A percentile compares a stretch with the other conserved stretches of the same genome.
Evolutionary conservation across 2,113 vertebrate species (phyloP).

Genomic region (Brachypodius melanocephalos): DNA sequence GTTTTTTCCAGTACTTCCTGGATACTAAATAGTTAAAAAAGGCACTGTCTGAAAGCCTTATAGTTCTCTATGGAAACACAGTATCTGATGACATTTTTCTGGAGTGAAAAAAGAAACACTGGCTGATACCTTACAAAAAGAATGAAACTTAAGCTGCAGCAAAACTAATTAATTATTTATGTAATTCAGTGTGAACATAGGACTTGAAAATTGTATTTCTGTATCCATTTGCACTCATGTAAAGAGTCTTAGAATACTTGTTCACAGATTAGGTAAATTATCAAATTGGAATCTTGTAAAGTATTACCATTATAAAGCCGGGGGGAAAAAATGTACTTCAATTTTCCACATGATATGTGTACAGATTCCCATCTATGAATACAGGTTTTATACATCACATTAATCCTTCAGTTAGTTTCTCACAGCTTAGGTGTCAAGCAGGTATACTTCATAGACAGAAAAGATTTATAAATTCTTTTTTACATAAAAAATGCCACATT

Average conservation of each 20-base stretch:
- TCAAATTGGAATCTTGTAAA: background rate
- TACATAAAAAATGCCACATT: background rate
- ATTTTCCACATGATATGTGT: background rate
- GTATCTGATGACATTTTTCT: conserved; percentile 13
- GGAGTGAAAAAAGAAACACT: background rate
- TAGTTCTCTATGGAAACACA: background rate
- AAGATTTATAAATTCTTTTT: background rate
- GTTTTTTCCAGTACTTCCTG: background rate
- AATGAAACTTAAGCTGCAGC: conserved; percentile 16
- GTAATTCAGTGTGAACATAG: background rate
- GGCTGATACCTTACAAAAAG: conserved; percentile 36
- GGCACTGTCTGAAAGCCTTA: background rate
- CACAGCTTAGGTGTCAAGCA: background rate
- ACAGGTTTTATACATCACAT: background rate
- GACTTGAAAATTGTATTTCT: conserved; percentile 29
- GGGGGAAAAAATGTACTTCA: background rate
- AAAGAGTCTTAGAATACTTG: background rate
- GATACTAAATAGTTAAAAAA: background rate
- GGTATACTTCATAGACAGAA: background rate
- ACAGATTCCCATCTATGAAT: background rate
- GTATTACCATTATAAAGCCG: background rate
- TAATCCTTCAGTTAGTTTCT: background rate
- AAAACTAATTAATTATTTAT: conserved; percentile 47
- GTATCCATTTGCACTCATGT: conserved; percentile 24
- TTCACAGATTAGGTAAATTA: conserved; percentile 8